These are phyloP conservation scores for Portevinia maculata DNA, from an alignment of 2,888 invertebrate genomes.

Conservation along the genomic window DNA sequence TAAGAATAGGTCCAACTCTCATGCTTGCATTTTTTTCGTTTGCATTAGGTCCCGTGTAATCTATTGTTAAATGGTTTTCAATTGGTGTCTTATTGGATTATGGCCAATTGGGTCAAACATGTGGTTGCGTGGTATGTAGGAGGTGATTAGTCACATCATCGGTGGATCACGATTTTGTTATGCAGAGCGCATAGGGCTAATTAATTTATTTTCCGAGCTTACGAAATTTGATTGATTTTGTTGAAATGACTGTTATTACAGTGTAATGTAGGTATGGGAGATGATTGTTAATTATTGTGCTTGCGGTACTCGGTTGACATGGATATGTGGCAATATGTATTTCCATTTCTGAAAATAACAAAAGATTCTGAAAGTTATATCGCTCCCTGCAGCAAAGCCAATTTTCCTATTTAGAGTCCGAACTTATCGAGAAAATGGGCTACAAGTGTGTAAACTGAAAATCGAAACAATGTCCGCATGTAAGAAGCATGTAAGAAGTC, in stretches of 20 bases:
- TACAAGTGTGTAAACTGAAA: too few species aligned
- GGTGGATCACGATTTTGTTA: conserved; percentile 42
- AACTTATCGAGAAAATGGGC: too few species aligned
- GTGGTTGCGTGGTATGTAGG: conserved; percentile 37
- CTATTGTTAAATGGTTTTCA: conserved; percentile 39
- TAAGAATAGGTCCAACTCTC: background rate
- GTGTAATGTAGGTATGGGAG: too few species aligned
- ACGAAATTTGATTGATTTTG: conserved; percentile 7
- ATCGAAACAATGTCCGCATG: too few species aligned
- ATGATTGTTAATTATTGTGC: background rate
- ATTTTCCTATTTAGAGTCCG: too few species aligned
- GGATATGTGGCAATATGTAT: too few species aligned
- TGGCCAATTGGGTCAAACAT: conserved; percentile 60
- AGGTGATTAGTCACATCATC: conserved; percentile 33
- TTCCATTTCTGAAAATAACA: too few species aligned
- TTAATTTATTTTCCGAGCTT: conserved; percentile 8
- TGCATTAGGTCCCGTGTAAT: conserved; percentile 5
- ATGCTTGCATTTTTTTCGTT: background rate
- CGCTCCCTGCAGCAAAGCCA: too few species aligned
- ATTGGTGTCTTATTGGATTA: conserved; percentile 55
- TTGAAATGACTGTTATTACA: background rate
- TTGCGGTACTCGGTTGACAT: too few species aligned
- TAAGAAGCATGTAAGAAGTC: too few species aligned
- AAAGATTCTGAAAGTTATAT: too few species aligned
- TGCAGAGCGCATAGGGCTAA: background rate